Base-by-base conservation (phyloP, 2,888 invertebrate genomes). In the Polydrusus cervinus region DNA sequence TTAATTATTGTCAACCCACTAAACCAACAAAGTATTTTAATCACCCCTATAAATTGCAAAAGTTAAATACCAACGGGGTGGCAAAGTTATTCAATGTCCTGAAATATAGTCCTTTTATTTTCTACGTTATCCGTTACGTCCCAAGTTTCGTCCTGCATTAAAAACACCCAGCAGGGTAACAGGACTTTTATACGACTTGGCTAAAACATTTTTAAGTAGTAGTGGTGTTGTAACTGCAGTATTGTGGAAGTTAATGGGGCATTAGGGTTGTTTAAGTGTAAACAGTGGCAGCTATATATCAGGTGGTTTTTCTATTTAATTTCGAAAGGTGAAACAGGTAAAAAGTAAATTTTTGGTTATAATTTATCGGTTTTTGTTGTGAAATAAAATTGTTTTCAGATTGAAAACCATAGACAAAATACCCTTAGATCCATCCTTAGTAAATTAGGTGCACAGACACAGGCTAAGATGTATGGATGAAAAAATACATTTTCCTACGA, bases 11-110 rank as follows among this genome's bases (percentile, higher is more conserved):
- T 67, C 67, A 67, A 38, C 49, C 72, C 72, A 73, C 51, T 73
- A 61, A 73, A 60, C 72, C 72, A 30, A 67, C 72, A 73, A 73
- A 73, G 74, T 74, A 70, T 74, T 74, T 74, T 70, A 74, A 74
- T 74, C 74, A 30, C 60, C 45, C 25, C 49, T 55, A 74, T 74
- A 74, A 74, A 74, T 74, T 66, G 47, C 60, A 13, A 74, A 74
- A 74, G 74, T 74, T 74, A 70, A 74, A 74, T 51, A 74, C 69
- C 64, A 51, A 45, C n/a, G 30, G 64, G 57, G 51, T 67, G 49
- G 67, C 67, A 73, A 67, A 73, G 67, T 66, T 66, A 65, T 55
- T 73, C 67, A 67, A 73, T 73, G 72, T 73, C 53, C 66, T 73
- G 49, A 72, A 72, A 65, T 67, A 60, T 55, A 49, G 49, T 67